Percentiles rank a stretch among this genome's conserved stretches.
Evolutionary conservation across 1,140 invertebrate species (phyloP).

Genomic region (Arion vulgaris): DNA sequence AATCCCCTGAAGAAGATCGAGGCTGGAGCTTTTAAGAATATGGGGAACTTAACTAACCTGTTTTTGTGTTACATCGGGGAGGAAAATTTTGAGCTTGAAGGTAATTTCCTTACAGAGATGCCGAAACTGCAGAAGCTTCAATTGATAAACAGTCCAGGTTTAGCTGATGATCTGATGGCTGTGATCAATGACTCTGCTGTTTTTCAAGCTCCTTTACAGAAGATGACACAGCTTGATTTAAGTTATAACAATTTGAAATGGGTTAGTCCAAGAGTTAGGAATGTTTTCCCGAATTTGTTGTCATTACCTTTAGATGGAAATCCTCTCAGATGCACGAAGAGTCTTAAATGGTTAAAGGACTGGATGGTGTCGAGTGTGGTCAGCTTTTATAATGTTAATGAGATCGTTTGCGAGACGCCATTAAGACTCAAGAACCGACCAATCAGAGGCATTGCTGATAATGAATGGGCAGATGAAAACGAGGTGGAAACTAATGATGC

Average conservation of each 20-base stretch:
- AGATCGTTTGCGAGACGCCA: constrained; percentile 58
- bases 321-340: constrained; percentile 70
- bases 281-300: constrained; percentile 80
- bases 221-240: constrained; percentile 76
- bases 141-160: constrained; percentile 81
- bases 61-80: constrained; percentile 78
- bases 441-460: constrained; percentile 39
- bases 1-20: constrained; percentile 72
- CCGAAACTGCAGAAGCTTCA: constrained; percentile 79
- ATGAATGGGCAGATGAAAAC: constrained; percentile 41
- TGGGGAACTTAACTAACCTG: constrained; percentile 75
- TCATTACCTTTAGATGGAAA: constrained; percentile 73
- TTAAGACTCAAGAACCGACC: constrained; percentile 46
- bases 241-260: constrained; percentile 78
- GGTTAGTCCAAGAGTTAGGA: constrained; percentile 80
- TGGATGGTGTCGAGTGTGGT: constrained; percentile 68
- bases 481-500: not conserved
- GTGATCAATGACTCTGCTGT: constrained; percentile 37
- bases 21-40: constrained; percentile 64
- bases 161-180: constrained; percentile 80
- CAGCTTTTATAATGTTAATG: constrained; percentile 56
- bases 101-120: constrained; percentile 69
- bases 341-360: constrained; percentile 69
- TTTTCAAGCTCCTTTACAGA: not conserved
- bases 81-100: constrained; percentile 57